A percentile compares a stretch with the other conserved stretches of the same genome.
Conservation (phyloP, 2,888 invertebrate species). For the Polydrusus tereticollis region DNA sequence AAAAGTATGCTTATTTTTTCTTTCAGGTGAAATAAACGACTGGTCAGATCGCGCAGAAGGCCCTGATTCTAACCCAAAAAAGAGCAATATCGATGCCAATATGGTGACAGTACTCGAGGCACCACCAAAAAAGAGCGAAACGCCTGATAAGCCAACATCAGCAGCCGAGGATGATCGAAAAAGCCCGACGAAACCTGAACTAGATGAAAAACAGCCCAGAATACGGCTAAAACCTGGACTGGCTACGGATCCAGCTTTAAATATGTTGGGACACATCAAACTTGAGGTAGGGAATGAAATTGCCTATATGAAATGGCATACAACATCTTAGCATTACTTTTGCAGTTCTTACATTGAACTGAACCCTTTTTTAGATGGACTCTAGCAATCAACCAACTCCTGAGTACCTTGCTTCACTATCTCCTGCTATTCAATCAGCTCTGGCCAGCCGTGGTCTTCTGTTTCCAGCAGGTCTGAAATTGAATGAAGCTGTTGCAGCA, state of each 20-base stretch:
- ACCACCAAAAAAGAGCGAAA: constrained; percentile 64
- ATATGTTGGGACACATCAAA: constrained; percentile 41
- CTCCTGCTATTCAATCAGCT: constrained; percentile 68
- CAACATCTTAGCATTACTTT: too few relatives aligned
- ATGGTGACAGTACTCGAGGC: constrained; percentile 49
- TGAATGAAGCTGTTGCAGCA: constrained; percentile 53
- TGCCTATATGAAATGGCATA: too few relatives aligned
- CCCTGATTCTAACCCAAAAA: constrained; percentile 54
- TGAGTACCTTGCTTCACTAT: constrained; percentile 70
- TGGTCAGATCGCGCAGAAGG: constrained; percentile 72
- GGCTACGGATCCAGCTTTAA: constrained; percentile 86
- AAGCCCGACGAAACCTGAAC: constrained; percentile 59
- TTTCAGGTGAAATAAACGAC: constrained; percentile 78
- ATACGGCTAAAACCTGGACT: constrained; percentile 83
- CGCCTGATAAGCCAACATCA: constrained; percentile 67
- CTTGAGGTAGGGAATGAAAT: constrained; percentile 24
- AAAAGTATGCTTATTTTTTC: constrained; percentile 51
- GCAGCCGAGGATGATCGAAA: constrained; percentile 53
- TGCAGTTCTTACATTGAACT: too few relatives aligned
- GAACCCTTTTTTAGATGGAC: constrained; percentile 20
- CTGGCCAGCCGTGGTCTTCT: constrained; percentile 66
- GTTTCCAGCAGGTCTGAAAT: constrained; percentile 61
- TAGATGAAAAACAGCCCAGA: constrained; percentile 70
- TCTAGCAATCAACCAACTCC: constrained; percentile 57
- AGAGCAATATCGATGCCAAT: constrained; percentile 37